Evolutionary conservation across 2,797 vertebrate genomes (phyloP).

Genomic region (Echiichthys vipera): DNA sequence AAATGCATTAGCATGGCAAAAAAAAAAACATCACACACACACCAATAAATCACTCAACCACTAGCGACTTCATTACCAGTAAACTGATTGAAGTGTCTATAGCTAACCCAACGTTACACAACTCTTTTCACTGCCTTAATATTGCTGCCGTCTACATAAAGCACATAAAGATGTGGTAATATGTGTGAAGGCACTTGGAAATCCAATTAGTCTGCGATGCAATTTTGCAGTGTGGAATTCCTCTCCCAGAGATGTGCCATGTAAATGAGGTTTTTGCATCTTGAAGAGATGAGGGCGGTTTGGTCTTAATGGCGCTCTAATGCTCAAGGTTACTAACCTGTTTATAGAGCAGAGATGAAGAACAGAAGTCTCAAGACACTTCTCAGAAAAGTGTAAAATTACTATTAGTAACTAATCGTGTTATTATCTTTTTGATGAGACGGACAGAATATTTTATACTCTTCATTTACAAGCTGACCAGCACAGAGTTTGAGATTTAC

Average conservation of each 20-base stretch:
- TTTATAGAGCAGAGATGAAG: slow-evolving; percentile 39
- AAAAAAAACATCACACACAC: too few relatives aligned
- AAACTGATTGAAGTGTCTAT: slow-evolving; percentile 70
- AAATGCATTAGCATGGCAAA: slow-evolving; percentile 64
- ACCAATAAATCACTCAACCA: slow-evolving; percentile 75
- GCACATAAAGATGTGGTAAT: slow-evolving; percentile 75
- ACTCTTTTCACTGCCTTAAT: slow-evolving; percentile 55
- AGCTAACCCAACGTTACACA: slow-evolving; percentile 68
- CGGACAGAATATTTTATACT: neutral
- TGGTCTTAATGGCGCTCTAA: slow-evolving; percentile 58
- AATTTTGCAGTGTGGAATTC: slow-evolving; percentile 69
- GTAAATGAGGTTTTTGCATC: slow-evolving; percentile 78
- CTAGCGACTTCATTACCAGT: slow-evolving; percentile 76
- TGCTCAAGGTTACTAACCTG: slow-evolving; percentile 71
- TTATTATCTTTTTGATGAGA: neutral
- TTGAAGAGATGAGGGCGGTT: slow-evolving; percentile 66
- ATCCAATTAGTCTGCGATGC: slow-evolving; percentile 77
- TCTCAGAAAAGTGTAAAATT: slow-evolving; percentile 20
- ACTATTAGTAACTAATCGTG: slow-evolving; percentile 6
- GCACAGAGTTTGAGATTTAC: neutral
- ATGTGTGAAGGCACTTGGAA: slow-evolving; percentile 68
- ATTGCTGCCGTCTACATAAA: slow-evolving; percentile 68
- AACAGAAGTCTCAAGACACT: slow-evolving; percentile 27
- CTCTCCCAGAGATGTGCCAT: slow-evolving; percentile 66
- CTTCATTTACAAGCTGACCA: neutral